Evolutionary conservation across 2,888 invertebrate species (phyloP), one percentile per base, ranked within the genome.

Genomic region (Panzeria rudis): DNA sequence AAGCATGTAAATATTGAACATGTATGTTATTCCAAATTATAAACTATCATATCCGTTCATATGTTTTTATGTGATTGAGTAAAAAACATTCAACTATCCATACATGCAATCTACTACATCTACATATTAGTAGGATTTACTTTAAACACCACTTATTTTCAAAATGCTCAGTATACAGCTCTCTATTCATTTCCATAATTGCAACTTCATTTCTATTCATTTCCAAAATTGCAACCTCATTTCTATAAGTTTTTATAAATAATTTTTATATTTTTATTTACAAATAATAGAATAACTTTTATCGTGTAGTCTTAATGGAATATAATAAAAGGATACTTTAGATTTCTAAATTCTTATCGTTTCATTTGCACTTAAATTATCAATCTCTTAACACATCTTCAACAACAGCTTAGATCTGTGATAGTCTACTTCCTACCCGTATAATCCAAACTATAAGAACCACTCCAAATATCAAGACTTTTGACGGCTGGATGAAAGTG

Each of bases 401-500:
- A 71, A 64, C 77, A 84, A 77, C 66, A 56, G 15, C 44, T 25
- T 61, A 13, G 23, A 5, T 50, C 20, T 29, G 29, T 41, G 9
- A 41, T 32, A 11, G 32, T 68, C 86, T 91, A 92, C 87, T 92
- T 92, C 89, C 94, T 94, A 89, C 95, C 95, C 88, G 94, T 94
- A 90, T 96, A 97, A 90, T 95, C 95, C 86, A 97, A 95, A 86
- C 95, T 94, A 92, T 97, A 97, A 6, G 97, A 97, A 20, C 96
- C 97, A 82, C 95, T 94, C 90, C 93, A 94, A 56, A 96, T 94
- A 89, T 97, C 95, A 86, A 96, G 94, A 89, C 96, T 96, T 86
- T 94, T 94, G 23, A 92, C 76, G 0, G 96, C 95, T 0, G 96
- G 96, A 91, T 96, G 96, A 91, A 96, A 96, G 20, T 95, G 95